A percentile compares a stretch with the other conserved stretches of the same genome.
Conservation (phyloP, 30 jellyfish, hydroid and myxozoan genomes). For the Aurelia aurita region DNA sequence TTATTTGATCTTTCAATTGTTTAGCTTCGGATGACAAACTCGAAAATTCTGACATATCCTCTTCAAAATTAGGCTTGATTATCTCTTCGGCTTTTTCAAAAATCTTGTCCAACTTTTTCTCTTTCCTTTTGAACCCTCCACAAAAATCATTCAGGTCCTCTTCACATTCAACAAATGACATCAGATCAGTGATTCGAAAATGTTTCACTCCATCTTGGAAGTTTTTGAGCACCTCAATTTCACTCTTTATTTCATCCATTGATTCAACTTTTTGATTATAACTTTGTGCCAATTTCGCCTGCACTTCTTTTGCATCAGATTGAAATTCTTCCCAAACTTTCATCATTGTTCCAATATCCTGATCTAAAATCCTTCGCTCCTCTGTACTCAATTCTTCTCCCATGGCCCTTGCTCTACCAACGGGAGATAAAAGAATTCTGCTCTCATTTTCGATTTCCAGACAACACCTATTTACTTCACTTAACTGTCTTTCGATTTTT, state of each 20-base stretch:
- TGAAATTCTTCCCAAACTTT: conserved; percentile 36
- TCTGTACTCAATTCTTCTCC: neutral
- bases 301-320: conserved; percentile 31
- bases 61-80: neutral
- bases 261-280: conserved; percentile 17
- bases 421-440: conserved; percentile 53
- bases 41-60: conserved; percentile 6
- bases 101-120: neutral
- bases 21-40: neutral
- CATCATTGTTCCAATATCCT: conserved; percentile 21
- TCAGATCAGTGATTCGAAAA: conserved; percentile 19
- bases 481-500: conserved; percentile 42
- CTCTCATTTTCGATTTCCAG: conserved; percentile 59
- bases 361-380: conserved; percentile 1
- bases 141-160: conserved; percentile 33
- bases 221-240: conserved; percentile 17
- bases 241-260: conserved; percentile 10
- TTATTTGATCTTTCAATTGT: conserved; percentile 19
- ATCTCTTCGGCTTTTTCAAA: conserved; percentile 33
- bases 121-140: conserved; percentile 27
- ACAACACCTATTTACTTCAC: conserved; percentile 58
- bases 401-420: conserved; percentile 28
- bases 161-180: conserved; percentile 65
- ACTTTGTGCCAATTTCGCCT: conserved; percentile 20
- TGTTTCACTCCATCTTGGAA: conserved; percentile 24